Evolutionary conservation across 35 echinoderm and acorn worm species (phyloP).

Genomic region (Holothuria glaberrima): DNA sequence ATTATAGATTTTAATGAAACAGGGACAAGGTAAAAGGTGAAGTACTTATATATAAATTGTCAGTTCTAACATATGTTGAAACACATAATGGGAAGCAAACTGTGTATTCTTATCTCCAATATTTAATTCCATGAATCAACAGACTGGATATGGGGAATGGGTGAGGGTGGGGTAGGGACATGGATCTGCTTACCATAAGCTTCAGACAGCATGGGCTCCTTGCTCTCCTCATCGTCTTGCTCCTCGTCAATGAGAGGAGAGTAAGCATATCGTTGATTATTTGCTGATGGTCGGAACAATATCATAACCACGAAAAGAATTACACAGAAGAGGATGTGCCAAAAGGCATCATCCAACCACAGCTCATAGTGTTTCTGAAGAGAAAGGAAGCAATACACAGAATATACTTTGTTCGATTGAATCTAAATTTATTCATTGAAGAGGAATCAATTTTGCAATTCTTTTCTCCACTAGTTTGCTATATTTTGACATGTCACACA

Average conservation of each 20-base stretch:
- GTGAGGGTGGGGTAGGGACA: not conserved
- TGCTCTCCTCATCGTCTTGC: slow-evolving; percentile 76
- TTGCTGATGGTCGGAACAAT: slow-evolving; percentile 81
- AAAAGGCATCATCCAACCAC: slow-evolving; percentile 97
- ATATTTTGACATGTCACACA: no score
- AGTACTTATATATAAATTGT: no score
- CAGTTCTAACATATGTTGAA: no score
- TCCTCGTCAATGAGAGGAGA: slow-evolving; percentile 76
- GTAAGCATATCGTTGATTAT: slow-evolving; percentile 96
- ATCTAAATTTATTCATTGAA: no score
- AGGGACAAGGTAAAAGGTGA: no score
- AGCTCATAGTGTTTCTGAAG: slow-evolving; percentile 83
- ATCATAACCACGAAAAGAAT: slow-evolving; percentile 84
- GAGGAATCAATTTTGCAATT: no score
- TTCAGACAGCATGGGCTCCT: slow-evolving; percentile 92
- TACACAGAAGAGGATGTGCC: slow-evolving; percentile 89
- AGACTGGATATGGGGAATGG: not conserved
- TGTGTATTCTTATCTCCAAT: not conserved
- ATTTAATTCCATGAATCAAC: not conserved
- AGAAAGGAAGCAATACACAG: not conserved
- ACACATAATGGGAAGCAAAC: not conserved
- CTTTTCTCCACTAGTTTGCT: no score
- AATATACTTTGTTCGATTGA: no score
- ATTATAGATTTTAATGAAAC: no score
- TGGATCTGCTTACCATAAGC: slow-evolving; percentile 77